Percentiles rank a stretch among this genome's conserved stretches.
These are phyloP conservation scores for Elgaria multicarinata DNA, from an alignment of 2,113 vertebrate species.

Conservation along the genomic window DNA sequence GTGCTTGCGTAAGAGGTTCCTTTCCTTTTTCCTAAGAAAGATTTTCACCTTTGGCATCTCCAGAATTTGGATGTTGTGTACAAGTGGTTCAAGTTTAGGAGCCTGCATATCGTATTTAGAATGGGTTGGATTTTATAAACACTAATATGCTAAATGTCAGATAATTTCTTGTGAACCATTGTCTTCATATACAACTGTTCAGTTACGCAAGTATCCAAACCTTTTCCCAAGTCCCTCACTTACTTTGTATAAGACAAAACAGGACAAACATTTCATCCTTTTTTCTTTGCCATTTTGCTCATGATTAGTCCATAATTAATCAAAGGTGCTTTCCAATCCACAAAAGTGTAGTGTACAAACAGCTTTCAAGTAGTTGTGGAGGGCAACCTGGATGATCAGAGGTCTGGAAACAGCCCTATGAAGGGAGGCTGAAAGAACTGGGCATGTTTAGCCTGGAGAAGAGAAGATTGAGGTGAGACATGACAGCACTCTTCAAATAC, in stretches of 20 bases:
- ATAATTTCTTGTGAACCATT: not conserved
- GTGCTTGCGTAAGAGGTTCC: no score
- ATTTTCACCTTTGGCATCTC: not conserved
- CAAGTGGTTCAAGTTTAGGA: not conserved
- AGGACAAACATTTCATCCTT: no score
- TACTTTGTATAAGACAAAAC: not conserved
- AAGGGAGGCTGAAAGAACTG: no score
- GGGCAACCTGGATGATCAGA: no score
- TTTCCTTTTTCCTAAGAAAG: no score
- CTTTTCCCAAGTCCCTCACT: not conserved
- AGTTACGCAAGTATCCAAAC: not conserved
- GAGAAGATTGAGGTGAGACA: no score
- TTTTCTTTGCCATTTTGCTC: not conserved
- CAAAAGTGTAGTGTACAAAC: not conserved
- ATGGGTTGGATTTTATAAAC: not conserved
- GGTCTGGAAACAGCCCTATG: no score
- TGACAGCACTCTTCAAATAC: no score
- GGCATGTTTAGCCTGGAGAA: no score
- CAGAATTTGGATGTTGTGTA: not conserved
- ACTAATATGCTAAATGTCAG: not conserved
- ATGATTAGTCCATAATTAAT: not conserved
- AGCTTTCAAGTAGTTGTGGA: not conserved
- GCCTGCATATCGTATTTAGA: not conserved
- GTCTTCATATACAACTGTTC: not conserved
- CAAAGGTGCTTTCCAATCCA: not conserved